Base-by-base conservation (phyloP, 2,113 vertebrate genomes). In the Rhineura floridana region DNA sequence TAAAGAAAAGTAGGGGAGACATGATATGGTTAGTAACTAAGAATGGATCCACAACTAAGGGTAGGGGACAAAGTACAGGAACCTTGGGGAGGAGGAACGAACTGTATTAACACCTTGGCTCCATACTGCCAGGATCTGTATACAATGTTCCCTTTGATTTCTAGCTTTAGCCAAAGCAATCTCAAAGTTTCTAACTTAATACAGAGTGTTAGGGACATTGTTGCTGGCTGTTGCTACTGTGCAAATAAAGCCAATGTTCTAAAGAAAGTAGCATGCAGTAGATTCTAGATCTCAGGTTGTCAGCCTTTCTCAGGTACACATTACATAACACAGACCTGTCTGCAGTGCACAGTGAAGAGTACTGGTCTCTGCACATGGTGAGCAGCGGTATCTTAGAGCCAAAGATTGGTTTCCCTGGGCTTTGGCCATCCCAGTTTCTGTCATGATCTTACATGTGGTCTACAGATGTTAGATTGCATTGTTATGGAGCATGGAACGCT, bases 401-500 rank as follows among this genome's bases (percentile, higher is more conserved):
- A 81, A 81, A 25, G 21, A 62, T 52, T 42, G 55, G 55, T 62
- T 25, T 42, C 19, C 21, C 52, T 81, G 36, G n/a, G n/a, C 55
- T 19, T 75, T 85, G 52, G 59, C 83, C 46, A 85, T 44, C 28
- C 30, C 55, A 63, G 8, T 85, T 62, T n/a, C 30, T 30, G 55
- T 76, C 72, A 76, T 76, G 52, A 33, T 76, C 39, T 25, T 76
- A 63, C 84, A 85, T 63, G 30, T 62, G 52, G 17, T n/a, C 10
- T 46, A 11, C 84, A 85, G 72, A 76, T 85, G 69, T 85, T 76
- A 80, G 23, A 81, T 46, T 46, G 19, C 28, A 70, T 36, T 85
- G 70, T 85, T 76, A 28, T 46, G 42, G 33, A 73, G 13, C 48
- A 63, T 17, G 9, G 55, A 76, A 42, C 55, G 33, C 23, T 36